These are phyloP conservation scores for Ceramica pisi DNA, from an alignment of 2,888 invertebrate species.

Conservation along the genomic window DNA sequence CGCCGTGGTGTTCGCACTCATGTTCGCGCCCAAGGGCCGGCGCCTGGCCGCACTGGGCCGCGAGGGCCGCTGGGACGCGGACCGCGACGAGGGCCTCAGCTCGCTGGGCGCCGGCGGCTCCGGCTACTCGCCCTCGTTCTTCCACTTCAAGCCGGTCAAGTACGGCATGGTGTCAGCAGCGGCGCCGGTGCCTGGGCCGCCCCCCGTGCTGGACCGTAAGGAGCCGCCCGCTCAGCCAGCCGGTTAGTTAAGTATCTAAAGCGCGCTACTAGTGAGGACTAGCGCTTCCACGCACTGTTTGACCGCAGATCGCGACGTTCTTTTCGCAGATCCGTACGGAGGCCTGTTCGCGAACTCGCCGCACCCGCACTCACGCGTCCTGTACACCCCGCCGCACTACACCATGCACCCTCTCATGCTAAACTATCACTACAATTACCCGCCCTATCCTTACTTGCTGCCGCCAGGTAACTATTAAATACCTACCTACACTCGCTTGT, in stretches of 20 bases:
- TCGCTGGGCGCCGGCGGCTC: constrained; percentile 94
- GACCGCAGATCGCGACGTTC: constrained; percentile 78
- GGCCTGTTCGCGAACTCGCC: constrained; percentile 85
- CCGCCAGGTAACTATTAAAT: constrained; percentile 85
- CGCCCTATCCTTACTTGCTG: constrained; percentile 87
- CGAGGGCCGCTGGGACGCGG: constrained; percentile 95
- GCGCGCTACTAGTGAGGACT: constrained; percentile 87
- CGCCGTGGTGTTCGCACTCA: constrained; percentile 96
- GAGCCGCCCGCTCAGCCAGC: constrained; percentile 90
- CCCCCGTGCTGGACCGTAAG: constrained; percentile 89
- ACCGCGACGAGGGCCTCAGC: constrained; percentile 95
- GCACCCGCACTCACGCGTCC: constrained; percentile 87
- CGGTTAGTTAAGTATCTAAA: constrained; percentile 91
- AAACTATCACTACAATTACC: constrained; percentile 88
- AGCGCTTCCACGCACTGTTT: constrained; percentile 83
- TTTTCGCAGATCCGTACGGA: constrained; percentile 88
- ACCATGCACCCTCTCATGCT: constrained; percentile 87
- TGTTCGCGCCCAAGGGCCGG: constrained; percentile 98
- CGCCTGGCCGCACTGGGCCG: constrained; percentile 98
- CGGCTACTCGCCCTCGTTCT: constrained; percentile 97
- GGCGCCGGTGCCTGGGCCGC: constrained; percentile 81
- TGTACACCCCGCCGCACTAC: constrained; percentile 89
- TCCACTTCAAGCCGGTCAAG: constrained; percentile 97
- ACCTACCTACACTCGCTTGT: constrained; percentile 65
- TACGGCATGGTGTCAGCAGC: constrained; percentile 93